Conservation (phyloP, 1,140 invertebrate species). For the Brachionus rotundiformis region DNA sequence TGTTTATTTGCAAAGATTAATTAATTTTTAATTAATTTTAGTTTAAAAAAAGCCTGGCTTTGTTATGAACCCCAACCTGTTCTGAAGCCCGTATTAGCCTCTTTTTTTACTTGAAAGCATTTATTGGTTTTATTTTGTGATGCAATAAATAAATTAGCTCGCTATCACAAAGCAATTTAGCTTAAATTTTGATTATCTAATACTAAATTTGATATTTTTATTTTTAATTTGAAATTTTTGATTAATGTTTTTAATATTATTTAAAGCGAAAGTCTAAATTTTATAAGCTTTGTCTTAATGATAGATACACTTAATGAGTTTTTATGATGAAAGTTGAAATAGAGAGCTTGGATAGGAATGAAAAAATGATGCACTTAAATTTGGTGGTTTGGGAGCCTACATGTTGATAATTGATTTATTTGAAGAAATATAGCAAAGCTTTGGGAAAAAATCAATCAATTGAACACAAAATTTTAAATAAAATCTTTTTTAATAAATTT, state of each 20-base stretch:
- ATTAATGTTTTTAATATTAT: neutral
- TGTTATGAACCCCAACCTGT: neutral
- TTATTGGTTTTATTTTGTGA: too few relatives aligned
- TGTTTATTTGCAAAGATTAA: neutral
- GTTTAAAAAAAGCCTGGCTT: neutral
- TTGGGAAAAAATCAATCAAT: too few relatives aligned
- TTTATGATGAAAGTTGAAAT: neutral
- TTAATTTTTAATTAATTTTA: neutral
- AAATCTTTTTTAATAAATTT: too few relatives aligned
- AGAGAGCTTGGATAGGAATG: too few relatives aligned
- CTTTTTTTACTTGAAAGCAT: neutral
- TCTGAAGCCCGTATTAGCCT: neutral
- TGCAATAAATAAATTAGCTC: neutral
- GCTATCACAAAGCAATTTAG: neutral
- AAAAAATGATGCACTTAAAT: too few relatives aligned
- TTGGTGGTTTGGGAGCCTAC: too few relatives aligned
- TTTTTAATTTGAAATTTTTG: slow-evolving; percentile 6
- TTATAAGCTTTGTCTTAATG: neutral
- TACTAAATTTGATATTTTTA: neutral
- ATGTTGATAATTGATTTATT: too few relatives aligned
- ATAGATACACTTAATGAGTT: neutral
- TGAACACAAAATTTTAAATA: too few relatives aligned
- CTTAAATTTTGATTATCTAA: neutral
- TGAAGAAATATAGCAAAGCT: too few relatives aligned
- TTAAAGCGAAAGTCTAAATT: neutral